Percentiles rank a stretch among this genome's conserved stretches.
These are phyloP conservation scores for Micromys minutus DNA, from an alignment of 2,113 vertebrate species.

Conservation along the genomic window DNA sequence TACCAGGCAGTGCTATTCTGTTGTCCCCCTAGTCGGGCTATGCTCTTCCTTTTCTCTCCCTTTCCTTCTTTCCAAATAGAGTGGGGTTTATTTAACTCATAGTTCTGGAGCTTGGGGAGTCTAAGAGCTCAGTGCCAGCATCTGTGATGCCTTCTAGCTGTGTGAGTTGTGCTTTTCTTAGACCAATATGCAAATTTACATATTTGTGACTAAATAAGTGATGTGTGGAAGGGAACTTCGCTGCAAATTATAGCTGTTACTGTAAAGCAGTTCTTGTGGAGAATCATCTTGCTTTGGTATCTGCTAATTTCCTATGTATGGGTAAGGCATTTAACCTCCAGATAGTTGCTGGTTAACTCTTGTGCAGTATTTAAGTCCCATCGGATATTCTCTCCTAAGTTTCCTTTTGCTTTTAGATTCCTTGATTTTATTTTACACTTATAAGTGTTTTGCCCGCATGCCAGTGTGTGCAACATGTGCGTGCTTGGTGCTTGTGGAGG, in stretches of 20 bases:
- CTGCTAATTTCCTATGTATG: neutral
- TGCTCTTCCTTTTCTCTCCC: neutral
- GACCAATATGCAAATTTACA: neutral
- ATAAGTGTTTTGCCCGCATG: neutral
- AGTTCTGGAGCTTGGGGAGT: neutral
- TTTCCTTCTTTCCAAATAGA: neutral
- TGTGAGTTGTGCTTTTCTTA: neutral
- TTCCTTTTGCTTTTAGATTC: neutral
- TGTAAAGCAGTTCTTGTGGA: neutral
- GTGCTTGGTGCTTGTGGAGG: neutral
- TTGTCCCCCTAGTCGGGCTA: neutral
- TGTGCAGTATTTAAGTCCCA: neutral
- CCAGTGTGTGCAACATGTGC: neutral
- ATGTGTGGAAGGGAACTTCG: neutral
- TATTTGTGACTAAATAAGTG: constrained; percentile 21
- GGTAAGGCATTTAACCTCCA: neutral
- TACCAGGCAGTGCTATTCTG: too few relatives aligned
- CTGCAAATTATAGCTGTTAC: neutral
- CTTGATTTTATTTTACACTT: neutral
- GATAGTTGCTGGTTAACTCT: neutral
- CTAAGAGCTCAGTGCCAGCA: neutral
- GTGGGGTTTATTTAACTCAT: neutral
- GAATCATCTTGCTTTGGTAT: neutral
- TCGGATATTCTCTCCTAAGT: neutral
- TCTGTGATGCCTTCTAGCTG: neutral